Percentiles rank a stretch among this genome's conserved stretches.
These are phyloP conservation scores for Netelia fuscicornis DNA, from an alignment of 2,888 invertebrate species.

Conservation along the genomic window DNA sequence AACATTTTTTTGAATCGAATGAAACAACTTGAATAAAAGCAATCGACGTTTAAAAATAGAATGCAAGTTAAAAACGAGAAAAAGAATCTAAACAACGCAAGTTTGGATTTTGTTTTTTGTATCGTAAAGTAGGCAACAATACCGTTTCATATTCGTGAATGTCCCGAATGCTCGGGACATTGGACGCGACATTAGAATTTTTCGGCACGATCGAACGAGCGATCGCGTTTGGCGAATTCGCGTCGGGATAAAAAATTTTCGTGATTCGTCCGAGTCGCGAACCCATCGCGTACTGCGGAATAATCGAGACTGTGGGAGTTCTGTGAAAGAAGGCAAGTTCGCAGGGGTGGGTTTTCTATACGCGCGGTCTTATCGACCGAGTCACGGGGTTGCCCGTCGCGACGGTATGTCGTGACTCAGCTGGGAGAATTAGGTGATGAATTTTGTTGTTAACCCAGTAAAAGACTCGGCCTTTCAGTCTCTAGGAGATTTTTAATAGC, in stretches of 20 bases:
- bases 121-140: constrained; percentile 48
- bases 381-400: constrained; percentile 66
- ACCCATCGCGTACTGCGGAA: constrained; percentile 77
- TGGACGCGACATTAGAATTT: constrained; percentile 31
- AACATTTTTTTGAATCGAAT: too few relatives aligned
- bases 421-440: constrained; percentile 15
- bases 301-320: constrained; percentile 10
- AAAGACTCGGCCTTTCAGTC: background rate
- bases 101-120: constrained; percentile 27
- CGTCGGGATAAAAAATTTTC: constrained; percentile 72
- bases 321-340: constrained; percentile 20
- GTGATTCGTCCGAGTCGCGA: constrained; percentile 75
- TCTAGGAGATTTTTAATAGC: background rate
- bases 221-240: constrained; percentile 36
- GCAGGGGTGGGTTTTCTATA: constrained; percentile 26
- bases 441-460: constrained; percentile 24
- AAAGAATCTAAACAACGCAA: constrained; percentile 12
- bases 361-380: constrained; percentile 73
- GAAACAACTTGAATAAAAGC: background rate
- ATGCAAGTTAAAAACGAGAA: background rate
- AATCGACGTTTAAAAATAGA: background rate
- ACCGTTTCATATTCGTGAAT: constrained; percentile 55
- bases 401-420: constrained; percentile 65
- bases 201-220: constrained; percentile 33
- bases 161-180: background rate